Base-by-base conservation (phyloP, 2,888 invertebrate genomes). In the Clostera curtula region DNA sequence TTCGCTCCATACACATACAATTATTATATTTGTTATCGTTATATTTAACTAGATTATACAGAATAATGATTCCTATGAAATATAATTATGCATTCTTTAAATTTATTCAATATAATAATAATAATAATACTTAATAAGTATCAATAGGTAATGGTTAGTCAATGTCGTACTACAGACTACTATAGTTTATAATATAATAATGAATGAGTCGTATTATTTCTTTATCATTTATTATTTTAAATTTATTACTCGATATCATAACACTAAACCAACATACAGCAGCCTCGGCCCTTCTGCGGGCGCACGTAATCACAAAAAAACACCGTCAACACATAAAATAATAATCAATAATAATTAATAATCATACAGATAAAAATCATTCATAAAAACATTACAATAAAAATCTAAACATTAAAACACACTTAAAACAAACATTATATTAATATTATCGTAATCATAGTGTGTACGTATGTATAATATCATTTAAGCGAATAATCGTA, bases 21-120 rank as follows among this genome's bases (percentile, higher is more conserved):
- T 70, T 46, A 66, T 71, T 63, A 57, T 56, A 54, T 53, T 57
- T 60, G 70, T 75, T 75, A 82, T 79, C 68, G 72, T 83, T 82
- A 83, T 74, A 83, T 74, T 83, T 83, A 85, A 83, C 85, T 85
- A 85, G 77, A 80, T 84, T 83, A 84, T 85, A 85, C 82, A 79
- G 84, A 84, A 85, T 85, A 84, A 85, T 85, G 80, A 83, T 84
- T 76, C 84, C 83, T 85, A 85, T 84, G 83, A 84, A 84, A 85
- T 85, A 85, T 83, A 84, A 85, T 85, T 83, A 83, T 83, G 82
- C 80, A 77, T 80, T 82, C 66, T 82, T 84, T 83, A 76, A 79
- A 82, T 83, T 83, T 82, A 80, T 84, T 82, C 70, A 80, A 82
- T 85, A 79, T 67, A 73, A 82, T 76, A 74, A 80, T 79, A 77